Percentiles rank a stretch among this genome's conserved stretches.
phyloP scores from a whole-genome alignment of 2,888 invertebrate species.

The Choristoneura rosaceana region DNA sequence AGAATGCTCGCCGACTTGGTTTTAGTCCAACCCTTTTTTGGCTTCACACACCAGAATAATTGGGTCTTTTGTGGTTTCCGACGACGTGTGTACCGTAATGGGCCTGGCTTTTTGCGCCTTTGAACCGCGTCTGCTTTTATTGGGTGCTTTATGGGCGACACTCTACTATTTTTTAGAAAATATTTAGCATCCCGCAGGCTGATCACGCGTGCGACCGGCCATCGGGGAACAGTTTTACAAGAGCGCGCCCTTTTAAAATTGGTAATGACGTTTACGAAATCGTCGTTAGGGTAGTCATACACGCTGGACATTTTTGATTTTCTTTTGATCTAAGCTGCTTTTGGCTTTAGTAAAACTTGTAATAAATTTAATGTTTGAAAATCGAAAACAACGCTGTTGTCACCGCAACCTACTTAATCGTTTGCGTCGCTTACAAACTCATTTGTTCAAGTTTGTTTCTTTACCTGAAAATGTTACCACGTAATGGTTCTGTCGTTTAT shows the following conservation, averaged over 20 bases:
- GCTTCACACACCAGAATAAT: slow-evolving; percentile 75
- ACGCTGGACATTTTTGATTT: not conserved
- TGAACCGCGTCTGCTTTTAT: slow-evolving; percentile 63
- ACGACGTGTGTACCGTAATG: slow-evolving; percentile 72
- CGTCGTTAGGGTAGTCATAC: not conserved
- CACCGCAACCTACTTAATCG: not conserved
- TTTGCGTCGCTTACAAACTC: not conserved
- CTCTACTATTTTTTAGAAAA: slow-evolving; percentile 54
- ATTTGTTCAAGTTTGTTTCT: not conserved
- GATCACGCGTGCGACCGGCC: not conserved
- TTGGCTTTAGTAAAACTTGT: not conserved
- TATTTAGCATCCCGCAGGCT: slow-evolving; percentile 53
- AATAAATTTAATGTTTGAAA: not conserved
- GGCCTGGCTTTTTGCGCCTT: slow-evolving; percentile 71
- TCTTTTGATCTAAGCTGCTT: not conserved
- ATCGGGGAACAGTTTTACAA: not conserved
- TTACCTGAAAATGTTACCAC: not conserved
- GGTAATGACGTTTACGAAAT: not conserved
- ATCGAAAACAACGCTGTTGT: too few species aligned
- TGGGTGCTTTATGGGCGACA: slow-evolving; percentile 57
- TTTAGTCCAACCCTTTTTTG: slow-evolving; percentile 73
- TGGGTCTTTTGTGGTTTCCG: slow-evolving; percentile 79
- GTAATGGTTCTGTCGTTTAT: slow-evolving; percentile 43
- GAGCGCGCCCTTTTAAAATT: not conserved
- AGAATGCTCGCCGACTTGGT: slow-evolving; percentile 65